A percentile compares a stretch with the other conserved stretches of the same genome.
These are phyloP conservation scores for Boloria selene DNA, from an alignment of 2,888 invertebrate species.

Conservation along the genomic window DNA sequence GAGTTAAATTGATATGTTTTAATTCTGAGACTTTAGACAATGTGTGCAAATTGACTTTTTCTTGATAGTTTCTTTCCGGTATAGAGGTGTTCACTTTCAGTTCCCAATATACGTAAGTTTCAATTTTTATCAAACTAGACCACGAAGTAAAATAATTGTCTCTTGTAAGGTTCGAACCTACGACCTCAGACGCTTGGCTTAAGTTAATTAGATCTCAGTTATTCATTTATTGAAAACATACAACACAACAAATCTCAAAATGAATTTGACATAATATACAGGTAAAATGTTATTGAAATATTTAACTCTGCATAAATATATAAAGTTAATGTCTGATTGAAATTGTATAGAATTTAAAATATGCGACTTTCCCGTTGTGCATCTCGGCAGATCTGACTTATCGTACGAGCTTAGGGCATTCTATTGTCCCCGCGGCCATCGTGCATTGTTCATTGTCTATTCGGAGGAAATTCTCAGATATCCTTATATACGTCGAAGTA, in stretches of 20 bases:
- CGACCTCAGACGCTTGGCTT: no score
- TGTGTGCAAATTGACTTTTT: no score
- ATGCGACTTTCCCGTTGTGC: slow-evolving; percentile 48
- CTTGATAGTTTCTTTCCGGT: no score
- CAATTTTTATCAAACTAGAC: no score
- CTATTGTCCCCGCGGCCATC: slow-evolving; percentile 63
- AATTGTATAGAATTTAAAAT: slow-evolving; percentile 37
- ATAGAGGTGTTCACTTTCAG: no score
- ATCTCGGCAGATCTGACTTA: slow-evolving; percentile 50
- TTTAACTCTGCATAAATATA: slow-evolving; percentile 4
- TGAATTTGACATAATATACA: background rate
- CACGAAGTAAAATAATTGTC: no score
- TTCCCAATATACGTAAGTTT: no score
- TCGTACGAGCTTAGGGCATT: slow-evolving; percentile 53
- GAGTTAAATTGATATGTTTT: no score
- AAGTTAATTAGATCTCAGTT: no score
- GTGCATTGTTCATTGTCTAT: slow-evolving; percentile 74
- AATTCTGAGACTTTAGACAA: no score
- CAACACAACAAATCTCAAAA: background rate
- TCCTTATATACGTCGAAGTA: slow-evolving; percentile 21
- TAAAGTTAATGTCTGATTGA: slow-evolving; percentile 31
- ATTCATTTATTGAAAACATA: background rate
- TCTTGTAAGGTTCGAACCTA: no score
- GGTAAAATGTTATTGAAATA: background rate
- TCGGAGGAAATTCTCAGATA: slow-evolving; percentile 38